Conservation (phyloP, 2,113 vertebrate genomes). For the Channa argus region DNA sequence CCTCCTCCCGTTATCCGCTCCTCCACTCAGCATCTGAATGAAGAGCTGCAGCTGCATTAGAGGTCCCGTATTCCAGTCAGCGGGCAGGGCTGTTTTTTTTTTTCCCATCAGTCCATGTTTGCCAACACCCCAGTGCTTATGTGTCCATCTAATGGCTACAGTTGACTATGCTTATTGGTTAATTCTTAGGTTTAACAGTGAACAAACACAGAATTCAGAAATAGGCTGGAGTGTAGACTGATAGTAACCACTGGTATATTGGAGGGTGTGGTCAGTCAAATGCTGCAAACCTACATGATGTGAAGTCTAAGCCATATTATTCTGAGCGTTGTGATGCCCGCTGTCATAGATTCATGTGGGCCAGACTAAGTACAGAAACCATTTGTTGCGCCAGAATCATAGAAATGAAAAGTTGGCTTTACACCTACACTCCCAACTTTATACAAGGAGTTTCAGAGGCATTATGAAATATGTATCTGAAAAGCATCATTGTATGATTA, state of each 20-base stretch:
- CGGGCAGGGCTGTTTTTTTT: conserved; percentile 27
- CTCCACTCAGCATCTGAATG: conserved; percentile 76
- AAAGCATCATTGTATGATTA: not conserved
- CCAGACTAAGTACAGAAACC: not conserved
- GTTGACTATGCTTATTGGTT: not conserved
- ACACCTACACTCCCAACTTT: not conserved
- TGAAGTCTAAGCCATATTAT: conserved; percentile 20
- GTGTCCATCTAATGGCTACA: not conserved
- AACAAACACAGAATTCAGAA: not conserved
- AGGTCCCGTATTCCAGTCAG: conserved; percentile 64
- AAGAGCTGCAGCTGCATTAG: conserved; percentile 76
- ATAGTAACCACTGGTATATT: conserved; percentile 3
- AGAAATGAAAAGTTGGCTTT: not conserved
- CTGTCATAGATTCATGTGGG: not conserved
- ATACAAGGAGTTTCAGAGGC: not conserved
- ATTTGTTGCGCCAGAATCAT: not conserved
- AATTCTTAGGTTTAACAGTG: not conserved
- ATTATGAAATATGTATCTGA: not conserved
- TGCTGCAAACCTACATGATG: conserved; percentile 41
- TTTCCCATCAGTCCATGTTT: not conserved
- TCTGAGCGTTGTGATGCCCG: not conserved
- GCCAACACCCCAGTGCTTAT: not conserved
- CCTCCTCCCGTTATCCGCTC: conserved; percentile 57
- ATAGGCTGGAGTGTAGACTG: not conserved
- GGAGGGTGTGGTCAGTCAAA: conserved; percentile 64